Base-by-base conservation (phyloP, 2,113 vertebrate species). In the Noturus placidus region DNA sequence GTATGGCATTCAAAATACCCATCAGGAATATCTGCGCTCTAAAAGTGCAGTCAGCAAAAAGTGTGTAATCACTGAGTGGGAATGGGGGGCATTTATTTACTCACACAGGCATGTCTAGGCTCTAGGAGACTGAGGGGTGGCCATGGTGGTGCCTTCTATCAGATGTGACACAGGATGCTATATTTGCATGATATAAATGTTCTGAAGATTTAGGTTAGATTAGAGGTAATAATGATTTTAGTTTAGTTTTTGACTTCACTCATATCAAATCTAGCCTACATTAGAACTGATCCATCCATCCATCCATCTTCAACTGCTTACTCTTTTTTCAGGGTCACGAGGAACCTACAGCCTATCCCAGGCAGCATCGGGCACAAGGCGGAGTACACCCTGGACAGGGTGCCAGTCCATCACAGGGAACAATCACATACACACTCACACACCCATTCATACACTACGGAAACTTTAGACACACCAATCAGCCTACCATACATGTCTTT, bases 21-120 rank as follows among this genome's bases (percentile, higher is more conserved):
- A 83, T 30, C 87, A 89, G 89, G 85, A 86, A 86, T 84, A 84
- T 88, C 84, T 84, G 56, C 81, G 83, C 78, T 70, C 59, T 56
- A 84, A 87, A 87, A 30, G 59, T 67, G 67, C 83, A 89, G 88
- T 90, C 91, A 91, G 91, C 82, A 82, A 85, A 85, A 92, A 87
- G 50, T 74, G 61, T 88, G 87, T 82, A 87, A 89, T 92, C 87
- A 88, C 82, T 38, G 35, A 50, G 30, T 65, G 50, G 30, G 63
- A 79, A 59, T 8, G 52, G 65, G 33, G 70, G 33, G 63, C 52
- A 30, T 77, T 61, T 42, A 50, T 67, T 84, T 78, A 74, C 54
- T 84, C 54, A 46, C 38, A 77, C 86, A 72, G 30, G 59, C 59
- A 61, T 78, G 46, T 20, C 22, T 15, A 3, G 19, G 15, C 42